These are phyloP conservation scores for Alouatta palliata DNA, from an alignment of 2,113 vertebrate genomes.

Conservation along the genomic window DNA sequence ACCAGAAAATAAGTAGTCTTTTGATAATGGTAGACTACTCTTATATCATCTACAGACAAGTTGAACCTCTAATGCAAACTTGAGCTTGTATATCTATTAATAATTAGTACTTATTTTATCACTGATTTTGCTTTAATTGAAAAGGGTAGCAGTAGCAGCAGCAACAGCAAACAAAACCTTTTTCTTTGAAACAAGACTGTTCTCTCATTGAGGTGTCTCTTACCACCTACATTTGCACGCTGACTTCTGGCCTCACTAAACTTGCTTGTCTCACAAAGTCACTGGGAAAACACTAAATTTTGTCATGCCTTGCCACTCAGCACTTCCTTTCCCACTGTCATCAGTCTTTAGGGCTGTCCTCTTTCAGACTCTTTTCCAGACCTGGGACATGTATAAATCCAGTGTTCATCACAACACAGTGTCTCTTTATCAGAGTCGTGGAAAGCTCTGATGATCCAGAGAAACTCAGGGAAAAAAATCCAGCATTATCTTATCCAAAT, in stretches of 20 bases:
- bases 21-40: background rate
- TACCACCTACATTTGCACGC: background rate
- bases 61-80: background rate
- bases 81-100: background rate
- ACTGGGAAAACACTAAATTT: background rate
- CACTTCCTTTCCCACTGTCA: rapidly evolving
- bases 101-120: constrained; percentile 17
- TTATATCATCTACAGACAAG: background rate
- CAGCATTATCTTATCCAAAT: background rate
- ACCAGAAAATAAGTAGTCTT: background rate
- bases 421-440: background rate
- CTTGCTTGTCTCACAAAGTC: background rate
- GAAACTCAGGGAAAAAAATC: background rate
- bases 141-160: background rate
- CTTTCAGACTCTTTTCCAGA: background rate
- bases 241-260: background rate
- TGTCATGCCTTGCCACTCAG: background rate
- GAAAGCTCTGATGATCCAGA: background rate
- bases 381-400: rapidly evolving
- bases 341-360: background rate
- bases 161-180: background rate
- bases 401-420: background rate
- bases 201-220: rapidly evolving
- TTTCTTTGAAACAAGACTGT: background rate
- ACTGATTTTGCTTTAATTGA: background rate